A percentile compares a stretch with the other conserved stretches of the same genome.
phyloP scores from a whole-genome alignment of 2,113 vertebrate species.

The Corynorhinus townsendii region DNA sequence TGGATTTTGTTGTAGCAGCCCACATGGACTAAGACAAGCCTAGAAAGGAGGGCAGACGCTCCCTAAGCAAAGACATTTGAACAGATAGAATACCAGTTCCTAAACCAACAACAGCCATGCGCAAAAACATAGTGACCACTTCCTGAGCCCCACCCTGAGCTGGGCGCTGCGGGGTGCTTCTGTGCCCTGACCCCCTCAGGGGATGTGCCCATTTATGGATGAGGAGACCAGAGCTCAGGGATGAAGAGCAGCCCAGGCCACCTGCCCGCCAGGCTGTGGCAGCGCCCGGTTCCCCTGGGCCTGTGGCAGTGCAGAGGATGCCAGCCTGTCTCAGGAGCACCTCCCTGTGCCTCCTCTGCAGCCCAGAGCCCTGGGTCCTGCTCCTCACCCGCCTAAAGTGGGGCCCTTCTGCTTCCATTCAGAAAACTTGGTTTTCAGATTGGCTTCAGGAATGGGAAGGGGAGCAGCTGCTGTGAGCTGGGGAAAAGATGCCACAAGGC shows the following conservation, averaged over 20 bases:
- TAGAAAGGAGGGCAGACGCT: not conserved
- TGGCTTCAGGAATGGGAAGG: not conserved
- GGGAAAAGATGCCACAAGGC: not conserved
- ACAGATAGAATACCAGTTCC: too few relatives aligned
- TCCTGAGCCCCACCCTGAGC: not conserved
- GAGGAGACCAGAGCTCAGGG: not conserved
- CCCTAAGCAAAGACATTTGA: not conserved
- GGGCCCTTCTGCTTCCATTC: not conserved
- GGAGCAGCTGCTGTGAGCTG: not conserved
- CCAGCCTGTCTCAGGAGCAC: not conserved
- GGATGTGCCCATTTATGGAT: not conserved
- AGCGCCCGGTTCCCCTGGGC: not conserved
- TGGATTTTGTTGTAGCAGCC: not conserved
- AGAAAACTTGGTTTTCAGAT: not conserved
- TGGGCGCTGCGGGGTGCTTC: not conserved
- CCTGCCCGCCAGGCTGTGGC: not conserved
- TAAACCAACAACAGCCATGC: not conserved
- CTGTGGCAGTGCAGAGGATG: not conserved
- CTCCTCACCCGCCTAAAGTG: not conserved
- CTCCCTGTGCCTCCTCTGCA: not conserved
- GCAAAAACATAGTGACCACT: not conserved
- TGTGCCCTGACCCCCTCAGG: not conserved
- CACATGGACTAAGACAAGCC: not conserved
- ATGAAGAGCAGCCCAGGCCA: not conserved
- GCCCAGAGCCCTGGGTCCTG: not conserved